phyloP scores from a whole-genome alignment of 1,140 invertebrate species.

The Panagrolaimus sp. region DNA sequence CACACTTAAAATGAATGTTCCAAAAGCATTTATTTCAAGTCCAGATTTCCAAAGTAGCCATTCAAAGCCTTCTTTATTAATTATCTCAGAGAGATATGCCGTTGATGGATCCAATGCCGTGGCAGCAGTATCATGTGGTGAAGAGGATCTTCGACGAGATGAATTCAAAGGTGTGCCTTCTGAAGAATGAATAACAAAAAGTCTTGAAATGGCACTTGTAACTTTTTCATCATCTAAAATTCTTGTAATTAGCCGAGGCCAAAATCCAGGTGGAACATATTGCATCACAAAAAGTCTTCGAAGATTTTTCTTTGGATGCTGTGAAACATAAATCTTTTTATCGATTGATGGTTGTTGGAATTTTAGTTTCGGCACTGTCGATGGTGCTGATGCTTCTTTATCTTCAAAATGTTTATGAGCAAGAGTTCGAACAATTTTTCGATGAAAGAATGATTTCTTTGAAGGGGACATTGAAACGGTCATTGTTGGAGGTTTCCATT shows the following conservation, averaged over 20 bases:
- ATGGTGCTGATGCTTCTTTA: conserved; percentile 6
- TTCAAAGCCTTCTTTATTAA: conserved; percentile 65
- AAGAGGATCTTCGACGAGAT: not conserved
- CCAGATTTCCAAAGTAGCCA: conserved; percentile 95
- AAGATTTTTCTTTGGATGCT: conserved; percentile 24
- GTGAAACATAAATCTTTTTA: not conserved
- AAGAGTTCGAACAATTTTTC: conserved; percentile 24
- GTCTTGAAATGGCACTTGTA: conserved; percentile 65
- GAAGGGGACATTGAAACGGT: conserved; percentile 29
- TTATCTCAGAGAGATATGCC: not conserved
- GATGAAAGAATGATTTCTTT: conserved; percentile 27
- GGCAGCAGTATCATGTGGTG: not conserved
- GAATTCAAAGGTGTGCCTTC: conserved; percentile 27
- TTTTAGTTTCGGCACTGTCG: too few relatives aligned
- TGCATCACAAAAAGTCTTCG: conserved; percentile 69
- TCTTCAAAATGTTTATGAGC: conserved; percentile 21
- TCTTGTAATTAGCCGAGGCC: conserved; percentile 85
- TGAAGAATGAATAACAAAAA: conserved; percentile 64
- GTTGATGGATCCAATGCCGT: not conserved
- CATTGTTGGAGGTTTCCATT: conserved; percentile 9
- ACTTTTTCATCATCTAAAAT: conserved; percentile 79
- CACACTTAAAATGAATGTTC: conserved; percentile 68
- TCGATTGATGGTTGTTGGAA: not conserved
- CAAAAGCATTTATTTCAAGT: conserved; percentile 74
- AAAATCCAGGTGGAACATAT: conserved; percentile 95